Evolutionary conservation across 1,140 invertebrate species (phyloP).

Genomic region (Drosophila lacteicornis): DNA sequence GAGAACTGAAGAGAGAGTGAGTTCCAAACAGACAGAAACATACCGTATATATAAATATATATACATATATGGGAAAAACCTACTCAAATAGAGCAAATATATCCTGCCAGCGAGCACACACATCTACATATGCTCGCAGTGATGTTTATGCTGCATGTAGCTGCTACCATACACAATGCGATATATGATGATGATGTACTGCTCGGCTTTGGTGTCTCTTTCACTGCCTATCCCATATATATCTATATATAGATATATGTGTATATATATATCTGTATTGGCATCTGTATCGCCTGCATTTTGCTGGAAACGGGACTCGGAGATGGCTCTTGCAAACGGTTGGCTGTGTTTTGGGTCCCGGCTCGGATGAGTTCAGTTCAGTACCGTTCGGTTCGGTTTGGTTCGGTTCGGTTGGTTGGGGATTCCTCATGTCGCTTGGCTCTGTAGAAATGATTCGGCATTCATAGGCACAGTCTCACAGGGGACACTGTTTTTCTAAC

Average conservation of each 20-base stretch:
- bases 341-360: slow-evolving; percentile 7
- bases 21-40: slow-evolving; percentile 13
- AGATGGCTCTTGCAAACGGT: slow-evolving; percentile 30
- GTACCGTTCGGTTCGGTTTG: neutral
- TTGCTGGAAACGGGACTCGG: slow-evolving; percentile 54
- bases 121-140: slow-evolving; percentile 7
- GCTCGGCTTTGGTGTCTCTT: slow-evolving; percentile 18
- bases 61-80: slow-evolving; percentile 17
- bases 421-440: slow-evolving; percentile 23
- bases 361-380: neutral
- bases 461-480: slow-evolving; percentile 51
- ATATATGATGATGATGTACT: slow-evolving; percentile 49
- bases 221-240: slow-evolving; percentile 21
- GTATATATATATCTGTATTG: slow-evolving; percentile 7
- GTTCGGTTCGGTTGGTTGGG: neutral
- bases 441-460: slow-evolving; percentile 49
- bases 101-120: slow-evolving; percentile 2
- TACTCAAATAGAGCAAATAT: slow-evolving; percentile 25
- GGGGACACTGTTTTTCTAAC: neutral
- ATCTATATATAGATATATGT: slow-evolving; percentile 11
- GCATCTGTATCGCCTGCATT: slow-evolving; percentile 49
- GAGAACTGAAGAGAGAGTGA: neutral
- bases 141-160: slow-evolving; percentile 30
- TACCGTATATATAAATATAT: neutral
- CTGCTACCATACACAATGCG: slow-evolving; percentile 31